Conservation (phyloP, 1,140 invertebrate genomes). For the Zaprionus camerounensis region DNA sequence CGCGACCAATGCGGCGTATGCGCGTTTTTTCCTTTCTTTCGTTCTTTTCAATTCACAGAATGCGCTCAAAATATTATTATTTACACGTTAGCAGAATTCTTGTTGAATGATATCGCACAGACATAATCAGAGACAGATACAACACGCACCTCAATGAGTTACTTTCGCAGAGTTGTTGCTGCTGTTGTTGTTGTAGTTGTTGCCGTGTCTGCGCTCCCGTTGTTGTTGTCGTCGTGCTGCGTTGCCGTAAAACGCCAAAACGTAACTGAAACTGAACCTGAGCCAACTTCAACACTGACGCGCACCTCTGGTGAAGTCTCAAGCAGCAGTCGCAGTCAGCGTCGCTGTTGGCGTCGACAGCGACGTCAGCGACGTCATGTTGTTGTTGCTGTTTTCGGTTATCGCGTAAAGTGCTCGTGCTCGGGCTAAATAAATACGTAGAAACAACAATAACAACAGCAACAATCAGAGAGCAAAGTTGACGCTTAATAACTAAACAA, state of each 20-base stretch:
- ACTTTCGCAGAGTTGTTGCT: conserved; percentile 17
- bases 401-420: conserved; percentile 77
- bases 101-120: neutral
- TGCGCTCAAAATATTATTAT: conserved; percentile 51
- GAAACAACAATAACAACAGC: conserved; percentile 43
- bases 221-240: conserved; percentile 46
- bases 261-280: conserved; percentile 76
- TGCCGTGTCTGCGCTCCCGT: neutral
- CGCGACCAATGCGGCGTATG: conserved; percentile 63
- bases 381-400: conserved; percentile 47
- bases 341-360: conserved; percentile 19
- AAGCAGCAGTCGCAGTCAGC: conserved; percentile 19
- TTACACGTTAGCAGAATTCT: conserved; percentile 69
- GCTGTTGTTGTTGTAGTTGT: neutral
- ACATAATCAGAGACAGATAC: conserved; percentile 24
- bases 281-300: conserved; percentile 64
- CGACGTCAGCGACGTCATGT: neutral
- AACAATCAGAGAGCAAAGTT: conserved; percentile 52
- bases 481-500: conserved; percentile 74
- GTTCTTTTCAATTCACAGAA: conserved; percentile 26
- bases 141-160: conserved; percentile 43
- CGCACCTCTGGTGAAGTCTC: conserved; percentile 53
- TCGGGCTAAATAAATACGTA: conserved; percentile 48
- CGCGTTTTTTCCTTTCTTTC: conserved; percentile 42
- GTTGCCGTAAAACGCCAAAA: conserved; percentile 83